Base-by-base conservation (phyloP, 2,113 vertebrate genomes). In the Apodemus sylvaticus region DNA sequence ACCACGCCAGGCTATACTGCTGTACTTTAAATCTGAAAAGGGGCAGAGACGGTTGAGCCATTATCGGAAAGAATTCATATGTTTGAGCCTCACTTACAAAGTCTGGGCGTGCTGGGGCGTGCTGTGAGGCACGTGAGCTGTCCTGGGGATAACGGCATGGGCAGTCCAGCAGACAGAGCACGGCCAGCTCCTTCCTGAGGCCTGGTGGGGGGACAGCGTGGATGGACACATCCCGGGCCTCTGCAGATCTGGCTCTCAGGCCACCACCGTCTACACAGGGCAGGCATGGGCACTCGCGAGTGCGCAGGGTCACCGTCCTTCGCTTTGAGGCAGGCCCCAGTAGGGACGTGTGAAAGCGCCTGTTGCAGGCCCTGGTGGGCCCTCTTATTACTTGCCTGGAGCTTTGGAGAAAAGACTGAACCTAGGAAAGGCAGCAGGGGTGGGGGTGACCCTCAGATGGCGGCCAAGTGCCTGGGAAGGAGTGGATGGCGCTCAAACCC, bases 11-110 rank as follows among this genome's bases (percentile, higher is more conserved):
- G 36, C 22, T 19, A 6, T 13, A 16, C n/a, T 58, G 39, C 36
- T 85, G 42, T 5, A 20, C 85, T 94, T 88, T 71, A 95, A 82
- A 71, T 76, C 48, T 26, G n/a, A 53, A 95, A 91, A 70, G 26
- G 31, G 5, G 66, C 76, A 51, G 85, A 94, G 73, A 17, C 39
- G 87, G 1, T 19, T 53, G 90, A 95, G 78, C 62, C 48, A 62
- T 78, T 62, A 55, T 0, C 79, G 76, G 94, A 90, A 79, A 89
- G 83, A 94, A 89, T 83, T 91, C 34, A 89, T 66, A 71, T 62
- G 73, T 73, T 17, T 8, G 24, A 66, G 36, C 64, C 76, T 79
- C 93, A 60, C 66, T 92, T 66, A 4, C 6, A 6, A 71, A 31
- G 39, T 79, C 51, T 68, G 62, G 29, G 22, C n/a, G 60, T 66